Base-by-base conservation (phyloP, 2,888 invertebrate genomes). In the Epirrhoe tristata region DNA sequence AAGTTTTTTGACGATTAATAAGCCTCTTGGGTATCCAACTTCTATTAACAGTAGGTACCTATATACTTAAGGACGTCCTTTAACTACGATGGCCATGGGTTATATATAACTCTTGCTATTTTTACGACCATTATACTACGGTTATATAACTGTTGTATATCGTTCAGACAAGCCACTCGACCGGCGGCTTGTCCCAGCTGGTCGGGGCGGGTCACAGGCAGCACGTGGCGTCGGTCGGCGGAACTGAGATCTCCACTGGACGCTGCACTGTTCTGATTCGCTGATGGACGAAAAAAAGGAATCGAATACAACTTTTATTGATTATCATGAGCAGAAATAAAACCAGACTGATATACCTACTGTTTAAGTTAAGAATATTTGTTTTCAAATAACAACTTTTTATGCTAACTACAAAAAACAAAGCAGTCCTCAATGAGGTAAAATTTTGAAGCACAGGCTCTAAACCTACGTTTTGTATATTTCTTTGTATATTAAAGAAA, bases 141-240 rank as follows among this genome's bases (percentile, higher is more conserved):
- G 24, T 24, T 24, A 24, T 24, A 24, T 24, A 24, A 24, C 24
- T 24, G 24, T 24, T 48, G 48, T 57, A 48, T 32, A 10, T 51
- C 16, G 53, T 8, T 75, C 79, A 93, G 5, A 93, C 93, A 14
- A 93, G 89, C 93, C 93, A 93, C 80, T 93, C 93, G 32, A 91
- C 72, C 32, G 88, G 86, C 69, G 88, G 88, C 17, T 76, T 75
- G 55, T 75, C 77, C 61, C 77, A 72, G n/a, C 77, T 74, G 56
- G 78, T 66, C 60, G 77, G 53, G 34, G 81, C 79, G 78, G 89
- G 93, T 93, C 93, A 93, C 93, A 93, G 93, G 74, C 79, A 89
- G 85, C 84, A 91, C 0, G 86, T 82, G 1, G 89, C 71, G 64
- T 91, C 93, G 10, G 86, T 66, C 1, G 91, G 88, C 16, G 91